These are phyloP conservation scores for Patiria miniata DNA, from an alignment of 35 echinoderm and acorn worm genomes.

Conservation along the genomic window DNA sequence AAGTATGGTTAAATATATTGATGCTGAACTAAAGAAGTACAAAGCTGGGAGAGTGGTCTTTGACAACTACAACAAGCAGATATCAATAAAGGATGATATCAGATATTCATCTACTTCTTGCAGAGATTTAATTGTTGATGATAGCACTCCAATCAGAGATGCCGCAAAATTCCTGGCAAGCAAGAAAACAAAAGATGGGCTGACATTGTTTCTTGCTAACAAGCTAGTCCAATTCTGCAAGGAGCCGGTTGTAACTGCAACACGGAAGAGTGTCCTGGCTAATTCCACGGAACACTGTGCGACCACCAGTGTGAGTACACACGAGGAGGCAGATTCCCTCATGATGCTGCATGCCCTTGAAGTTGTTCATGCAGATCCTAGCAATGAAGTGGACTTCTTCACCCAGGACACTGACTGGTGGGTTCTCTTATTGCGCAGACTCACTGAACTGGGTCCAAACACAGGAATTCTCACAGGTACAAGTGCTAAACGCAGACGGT, in stretches of 20 bases:
- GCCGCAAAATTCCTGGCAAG: background rate
- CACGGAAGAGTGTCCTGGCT: background rate
- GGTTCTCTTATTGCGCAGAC: background rate
- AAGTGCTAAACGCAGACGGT: background rate
- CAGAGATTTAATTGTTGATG: background rate
- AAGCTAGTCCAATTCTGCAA: background rate
- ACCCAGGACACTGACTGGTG: constrained; percentile 17
- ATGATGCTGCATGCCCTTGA: constrained; percentile 5
- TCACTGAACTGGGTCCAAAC: background rate
- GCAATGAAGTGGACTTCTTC: background rate
- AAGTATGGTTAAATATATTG: constrained; percentile 5
- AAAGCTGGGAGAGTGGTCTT: background rate
- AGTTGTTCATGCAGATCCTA: background rate
- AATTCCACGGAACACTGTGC: background rate
- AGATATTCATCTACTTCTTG: background rate
- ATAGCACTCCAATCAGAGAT: constrained; percentile 3
- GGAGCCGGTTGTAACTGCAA: background rate
- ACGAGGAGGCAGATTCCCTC: constrained; percentile 30
- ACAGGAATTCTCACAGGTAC: constrained; percentile 22
- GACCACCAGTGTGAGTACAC: constrained; percentile 6
- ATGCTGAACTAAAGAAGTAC: background rate
- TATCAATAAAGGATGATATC: constrained; percentile 4
- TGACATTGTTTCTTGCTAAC: constrained; percentile 4
- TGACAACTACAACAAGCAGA: background rate
- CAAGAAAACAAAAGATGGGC: constrained; percentile 28